Evolutionary conservation across 2,113 vertebrate species (phyloP).

Genomic region (Seriola dumerili): DNA sequence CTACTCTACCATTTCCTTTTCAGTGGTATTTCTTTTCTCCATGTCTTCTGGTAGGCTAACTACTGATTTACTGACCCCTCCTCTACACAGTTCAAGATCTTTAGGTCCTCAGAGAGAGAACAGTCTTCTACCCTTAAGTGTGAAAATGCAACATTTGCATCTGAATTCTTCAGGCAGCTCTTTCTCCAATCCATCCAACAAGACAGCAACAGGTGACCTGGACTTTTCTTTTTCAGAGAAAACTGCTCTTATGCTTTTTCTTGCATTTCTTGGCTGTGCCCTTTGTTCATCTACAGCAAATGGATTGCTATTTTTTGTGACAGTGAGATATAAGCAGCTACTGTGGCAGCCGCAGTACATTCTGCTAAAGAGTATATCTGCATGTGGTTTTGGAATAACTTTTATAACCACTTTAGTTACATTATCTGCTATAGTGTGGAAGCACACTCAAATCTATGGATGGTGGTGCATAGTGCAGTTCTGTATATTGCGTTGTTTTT

Average conservation of each 20-base stretch:
- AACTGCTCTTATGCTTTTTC: neutral
- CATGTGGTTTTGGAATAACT: neutral
- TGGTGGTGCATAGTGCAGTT: neutral
- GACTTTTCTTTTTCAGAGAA: neutral
- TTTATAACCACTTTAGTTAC: neutral
- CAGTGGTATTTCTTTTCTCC: too few relatives aligned
- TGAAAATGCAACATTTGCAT: neutral
- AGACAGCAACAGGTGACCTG: neutral
- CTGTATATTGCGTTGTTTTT: neutral
- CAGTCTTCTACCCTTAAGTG: too few relatives aligned
- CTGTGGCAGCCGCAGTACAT: slow-evolving; percentile 9
- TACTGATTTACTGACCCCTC: too few relatives aligned
- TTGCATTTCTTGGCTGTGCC: neutral
- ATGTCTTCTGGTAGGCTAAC: too few relatives aligned
- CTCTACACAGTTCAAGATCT: too few relatives aligned
- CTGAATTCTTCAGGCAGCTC: neutral
- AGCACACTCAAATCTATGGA: neutral
- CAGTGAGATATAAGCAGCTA: neutral
- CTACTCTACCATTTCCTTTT: too few relatives aligned
- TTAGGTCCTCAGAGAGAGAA: too few relatives aligned
- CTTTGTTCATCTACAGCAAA: slow-evolving; percentile 1
- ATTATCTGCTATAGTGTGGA: neutral
- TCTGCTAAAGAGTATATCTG: neutral
- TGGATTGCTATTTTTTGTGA: slow-evolving; percentile 21
- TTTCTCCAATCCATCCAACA: neutral